A percentile compares a stretch with the other conserved stretches of the same genome.
These are phyloP conservation scores for Balaenoptera acutorostrata DNA, from an alignment of 2,113 vertebrate species.

Conservation along the genomic window DNA sequence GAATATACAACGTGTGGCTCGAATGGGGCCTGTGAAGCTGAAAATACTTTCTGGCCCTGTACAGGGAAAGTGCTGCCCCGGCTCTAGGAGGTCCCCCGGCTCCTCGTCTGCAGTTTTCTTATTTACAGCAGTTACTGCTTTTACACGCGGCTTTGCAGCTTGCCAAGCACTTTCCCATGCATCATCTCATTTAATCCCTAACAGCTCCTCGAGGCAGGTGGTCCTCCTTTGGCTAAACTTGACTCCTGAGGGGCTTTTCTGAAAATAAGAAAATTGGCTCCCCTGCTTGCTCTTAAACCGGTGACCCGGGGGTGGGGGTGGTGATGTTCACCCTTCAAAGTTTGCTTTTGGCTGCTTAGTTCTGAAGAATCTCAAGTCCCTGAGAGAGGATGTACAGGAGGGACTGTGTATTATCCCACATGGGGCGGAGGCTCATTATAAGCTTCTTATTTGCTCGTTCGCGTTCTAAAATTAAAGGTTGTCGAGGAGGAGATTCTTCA, in stretches of 20 bases:
- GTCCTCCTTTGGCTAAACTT: neutral
- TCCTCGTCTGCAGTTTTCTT: neutral
- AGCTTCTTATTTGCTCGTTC: neutral
- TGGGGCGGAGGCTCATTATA: neutral
- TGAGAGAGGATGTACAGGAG: neutral
- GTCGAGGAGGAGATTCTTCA: neutral
- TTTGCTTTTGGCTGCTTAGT: neutral
- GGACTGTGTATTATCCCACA: neutral
- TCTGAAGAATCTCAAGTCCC: neutral
- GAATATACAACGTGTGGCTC: neutral
- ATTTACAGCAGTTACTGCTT: neutral
- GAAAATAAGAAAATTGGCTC: neutral
- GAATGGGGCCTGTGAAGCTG: neutral
- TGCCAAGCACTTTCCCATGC: neutral
- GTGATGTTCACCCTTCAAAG: neutral
- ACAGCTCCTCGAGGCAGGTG: neutral
- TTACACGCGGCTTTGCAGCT: accelerated
- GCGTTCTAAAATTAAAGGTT: neutral
- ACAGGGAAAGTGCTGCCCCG: neutral
- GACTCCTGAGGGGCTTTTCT: neutral
- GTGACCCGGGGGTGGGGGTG: no score
- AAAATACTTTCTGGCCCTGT: neutral
- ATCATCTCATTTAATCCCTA: neutral
- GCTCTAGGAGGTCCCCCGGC: neutral
- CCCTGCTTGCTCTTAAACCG: neutral